These are phyloP conservation scores for Dunckerocampus dactyliophorus DNA, from an alignment of 2,113 vertebrate genomes.

Conservation along the genomic window DNA sequence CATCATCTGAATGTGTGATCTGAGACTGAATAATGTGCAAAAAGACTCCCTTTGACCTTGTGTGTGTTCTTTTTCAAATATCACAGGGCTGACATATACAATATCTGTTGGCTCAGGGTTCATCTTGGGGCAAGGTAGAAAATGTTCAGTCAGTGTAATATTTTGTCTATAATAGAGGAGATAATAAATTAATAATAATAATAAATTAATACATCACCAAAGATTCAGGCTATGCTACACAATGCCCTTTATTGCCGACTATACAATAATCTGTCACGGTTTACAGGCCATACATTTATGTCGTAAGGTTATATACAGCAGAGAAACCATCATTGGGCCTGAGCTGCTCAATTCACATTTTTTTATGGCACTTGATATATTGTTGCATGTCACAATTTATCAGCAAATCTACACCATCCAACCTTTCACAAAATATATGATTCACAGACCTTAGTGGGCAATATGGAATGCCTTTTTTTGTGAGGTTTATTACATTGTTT, in stretches of 20 bases:
- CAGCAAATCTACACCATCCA: conserved; percentile 18
- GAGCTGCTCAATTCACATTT: conserved; percentile 35
- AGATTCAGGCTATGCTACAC: conserved; percentile 44
- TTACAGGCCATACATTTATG: conserved; percentile 23
- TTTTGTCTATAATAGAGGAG: neutral
- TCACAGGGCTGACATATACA: neutral
- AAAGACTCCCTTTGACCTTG: conserved; percentile 31
- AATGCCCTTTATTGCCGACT: conserved; percentile 36
- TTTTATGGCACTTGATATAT: conserved; percentile 51
- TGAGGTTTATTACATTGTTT: conserved; percentile 32
- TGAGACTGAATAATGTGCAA: conserved; percentile 48
- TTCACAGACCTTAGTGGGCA: conserved; percentile 15
- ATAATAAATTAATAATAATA: conserved; percentile 4
- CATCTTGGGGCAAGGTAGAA: conserved; percentile 1
- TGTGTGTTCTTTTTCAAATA: neutral
- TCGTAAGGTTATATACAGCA: conserved; percentile 40
- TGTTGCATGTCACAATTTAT: conserved; percentile 32
- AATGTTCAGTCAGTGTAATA: neutral
- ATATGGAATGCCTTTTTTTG: conserved; percentile 9
- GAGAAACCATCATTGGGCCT: conserved; percentile 17
- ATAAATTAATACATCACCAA: conserved; percentile 12
- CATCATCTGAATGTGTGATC: conserved; percentile 33
- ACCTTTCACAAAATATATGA: conserved; percentile 13
- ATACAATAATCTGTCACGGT: conserved; percentile 35
- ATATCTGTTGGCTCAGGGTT: neutral